A percentile compares a stretch with the other conserved stretches of the same genome.
phyloP scores from a whole-genome alignment of 30 jellyfish, hydroid and myxozoan species.

The Rhopilema esculentum region DNA sequence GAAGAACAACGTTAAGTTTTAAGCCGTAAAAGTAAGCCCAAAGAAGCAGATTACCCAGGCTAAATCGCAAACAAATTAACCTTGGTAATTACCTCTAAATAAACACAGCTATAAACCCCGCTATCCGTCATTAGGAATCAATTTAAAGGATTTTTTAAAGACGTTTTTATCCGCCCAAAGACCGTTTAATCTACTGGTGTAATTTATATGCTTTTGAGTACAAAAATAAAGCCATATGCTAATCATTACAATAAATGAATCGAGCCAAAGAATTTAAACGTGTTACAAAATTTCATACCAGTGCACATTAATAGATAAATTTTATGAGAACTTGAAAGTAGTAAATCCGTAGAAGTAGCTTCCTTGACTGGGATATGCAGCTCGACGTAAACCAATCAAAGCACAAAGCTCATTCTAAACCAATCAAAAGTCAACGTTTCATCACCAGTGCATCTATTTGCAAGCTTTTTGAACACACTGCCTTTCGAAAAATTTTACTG shows the following conservation, averaged over 20 bases:
- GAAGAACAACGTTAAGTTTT: constrained; percentile 13
- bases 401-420: no score
- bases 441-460: no score
- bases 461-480: no score
- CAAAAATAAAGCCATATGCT: neutral
- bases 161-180: neutral
- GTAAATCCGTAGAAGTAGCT: no score
- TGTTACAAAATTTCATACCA: neutral
- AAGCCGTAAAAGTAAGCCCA: constrained; percentile 44
- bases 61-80: constrained; percentile 19
- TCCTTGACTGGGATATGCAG: no score
- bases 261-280: neutral
- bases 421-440: no score
- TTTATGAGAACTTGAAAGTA: no score
- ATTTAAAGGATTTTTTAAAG: neutral
- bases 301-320: no score
- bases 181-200: neutral
- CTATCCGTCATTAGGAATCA: no score
- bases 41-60: constrained; percentile 48
- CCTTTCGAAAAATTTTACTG: no score
- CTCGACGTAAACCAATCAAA: no score
- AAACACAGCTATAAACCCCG: constrained; percentile 20
- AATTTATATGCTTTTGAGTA: neutral
- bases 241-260: neutral
- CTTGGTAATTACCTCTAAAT: constrained; percentile 9